Evolutionary conservation across 1,140 invertebrate species (phyloP).

Genomic region (Goniozus legneri): DNA sequence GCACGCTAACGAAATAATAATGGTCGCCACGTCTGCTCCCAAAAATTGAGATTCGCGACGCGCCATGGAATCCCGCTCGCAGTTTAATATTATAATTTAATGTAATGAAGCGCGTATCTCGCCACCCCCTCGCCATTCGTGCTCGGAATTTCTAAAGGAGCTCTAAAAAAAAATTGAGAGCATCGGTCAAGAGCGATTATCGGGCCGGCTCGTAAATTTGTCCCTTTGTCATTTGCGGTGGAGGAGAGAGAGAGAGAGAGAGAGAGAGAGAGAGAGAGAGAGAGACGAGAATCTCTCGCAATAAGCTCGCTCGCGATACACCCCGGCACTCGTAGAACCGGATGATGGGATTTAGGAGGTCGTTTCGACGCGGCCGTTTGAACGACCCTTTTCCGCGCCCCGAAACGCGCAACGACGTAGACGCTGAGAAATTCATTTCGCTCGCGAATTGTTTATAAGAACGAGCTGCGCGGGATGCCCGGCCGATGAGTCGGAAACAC

Average conservation of each 20-base stretch:
- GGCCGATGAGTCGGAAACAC: slow-evolving; percentile 20
- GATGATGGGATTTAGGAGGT: no score
- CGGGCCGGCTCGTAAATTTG: background rate
- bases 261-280: background rate
- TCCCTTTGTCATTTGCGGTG: background rate
- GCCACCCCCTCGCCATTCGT: background rate
- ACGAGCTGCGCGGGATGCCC: no score
- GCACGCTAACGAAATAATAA: slow-evolving; percentile 19
- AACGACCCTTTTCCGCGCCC: no score
- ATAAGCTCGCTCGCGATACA: no score
- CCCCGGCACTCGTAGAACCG: no score
- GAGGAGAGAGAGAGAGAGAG: background rate
- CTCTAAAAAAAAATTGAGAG: background rate
- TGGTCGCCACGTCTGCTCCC: background rate
- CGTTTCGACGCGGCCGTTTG: no score
- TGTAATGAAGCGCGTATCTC: slow-evolving; percentile 4
- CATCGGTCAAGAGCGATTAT: background rate
- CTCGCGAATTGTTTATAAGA: no score
- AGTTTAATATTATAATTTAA: slow-evolving; percentile 8
- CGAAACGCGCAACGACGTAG: no score
- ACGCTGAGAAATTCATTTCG: no score
- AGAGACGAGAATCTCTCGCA: no score
- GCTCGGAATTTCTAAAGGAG: background rate
- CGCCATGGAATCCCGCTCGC: background rate
- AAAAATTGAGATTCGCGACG: slow-evolving; percentile 15